A percentile compares a stretch with the other conserved stretches of the same genome.
These are phyloP conservation scores for Sitophilus oryzae DNA, from an alignment of 1,140 invertebrate species.

Conservation along the genomic window DNA sequence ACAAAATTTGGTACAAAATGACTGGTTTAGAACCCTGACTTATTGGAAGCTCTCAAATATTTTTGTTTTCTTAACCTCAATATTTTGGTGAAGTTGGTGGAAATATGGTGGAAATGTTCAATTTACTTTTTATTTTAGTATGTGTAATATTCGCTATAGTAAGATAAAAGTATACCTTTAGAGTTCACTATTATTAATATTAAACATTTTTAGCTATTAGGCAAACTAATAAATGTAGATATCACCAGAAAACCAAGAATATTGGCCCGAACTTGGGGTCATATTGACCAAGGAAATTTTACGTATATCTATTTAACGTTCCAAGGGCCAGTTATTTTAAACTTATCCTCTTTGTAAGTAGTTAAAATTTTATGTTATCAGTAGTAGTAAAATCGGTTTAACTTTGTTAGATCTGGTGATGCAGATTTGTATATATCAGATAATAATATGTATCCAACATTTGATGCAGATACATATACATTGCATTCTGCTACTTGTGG, in stretches of 20 bases:
- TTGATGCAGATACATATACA: conserved; percentile 48
- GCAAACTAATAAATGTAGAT: conserved; percentile 13
- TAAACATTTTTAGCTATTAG: conserved; percentile 6
- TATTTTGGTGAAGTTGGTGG: too few relatives aligned
- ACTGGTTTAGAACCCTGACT: too few relatives aligned
- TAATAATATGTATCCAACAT: conserved; percentile 46
- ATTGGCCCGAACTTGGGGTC: not conserved
- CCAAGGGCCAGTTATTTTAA: conserved; percentile 9
- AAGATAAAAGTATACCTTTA: not conserved
- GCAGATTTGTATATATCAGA: conserved; percentile 54
- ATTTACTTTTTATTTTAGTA: conserved; percentile 6
- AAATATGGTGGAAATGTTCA: too few relatives aligned
- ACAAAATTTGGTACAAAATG: too few relatives aligned
- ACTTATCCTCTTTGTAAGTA: conserved; percentile 16
- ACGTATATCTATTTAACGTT: conserved; percentile 8
- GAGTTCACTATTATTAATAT: not conserved
- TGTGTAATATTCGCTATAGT: conserved; percentile 6
- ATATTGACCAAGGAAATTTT: conserved; percentile 9
- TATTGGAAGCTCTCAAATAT: too few relatives aligned
- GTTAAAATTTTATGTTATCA: not conserved
- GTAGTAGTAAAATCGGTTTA: not conserved
- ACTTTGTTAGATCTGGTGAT: conserved; percentile 44
- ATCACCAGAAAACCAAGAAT: conserved; percentile 3
- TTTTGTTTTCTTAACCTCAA: too few relatives aligned
- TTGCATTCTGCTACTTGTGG: conserved; percentile 55